Conservation (phyloP, 2,797 vertebrate species). For the Perodicticus potto region DNA sequence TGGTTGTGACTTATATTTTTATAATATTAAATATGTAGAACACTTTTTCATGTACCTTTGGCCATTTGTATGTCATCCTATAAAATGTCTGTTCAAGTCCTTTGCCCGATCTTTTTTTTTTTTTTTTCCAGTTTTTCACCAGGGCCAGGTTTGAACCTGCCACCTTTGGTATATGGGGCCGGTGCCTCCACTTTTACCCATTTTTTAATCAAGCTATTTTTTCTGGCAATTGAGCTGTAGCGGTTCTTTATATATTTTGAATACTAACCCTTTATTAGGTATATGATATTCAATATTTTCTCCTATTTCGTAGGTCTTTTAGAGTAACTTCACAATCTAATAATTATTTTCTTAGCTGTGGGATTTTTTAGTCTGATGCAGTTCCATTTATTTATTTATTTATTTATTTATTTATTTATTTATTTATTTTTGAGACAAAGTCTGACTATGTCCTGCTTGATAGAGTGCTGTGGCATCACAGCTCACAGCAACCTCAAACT, state of each 20-base stretch:
- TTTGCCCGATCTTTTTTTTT: background rate
- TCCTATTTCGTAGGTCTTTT: background rate
- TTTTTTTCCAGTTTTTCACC: too few relatives aligned
- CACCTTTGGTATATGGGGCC: too few relatives aligned
- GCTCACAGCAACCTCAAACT: too few relatives aligned
- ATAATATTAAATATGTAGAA: background rate
- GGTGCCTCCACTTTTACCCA: background rate
- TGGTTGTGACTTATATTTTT: background rate
- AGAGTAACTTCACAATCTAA: background rate
- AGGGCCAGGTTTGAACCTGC: too few relatives aligned
- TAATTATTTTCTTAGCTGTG: background rate
- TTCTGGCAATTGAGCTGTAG: background rate
- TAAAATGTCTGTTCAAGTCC: background rate
- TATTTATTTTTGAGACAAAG: too few relatives aligned
- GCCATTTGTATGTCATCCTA: background rate
- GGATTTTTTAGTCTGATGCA: background rate
- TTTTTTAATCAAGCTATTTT: background rate
- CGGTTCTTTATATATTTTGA: background rate
- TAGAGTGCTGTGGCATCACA: too few relatives aligned
- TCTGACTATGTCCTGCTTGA: too few relatives aligned
- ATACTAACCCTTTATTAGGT: background rate
- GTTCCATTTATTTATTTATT: background rate
- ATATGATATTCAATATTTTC: background rate
- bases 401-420: too few relatives aligned
- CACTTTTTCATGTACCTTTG: background rate